Percentiles rank a stretch among this genome's conserved stretches.
Evolutionary conservation across 2,888 invertebrate genomes (phyloP).

Genomic region (Erebia epiphron): DNA sequence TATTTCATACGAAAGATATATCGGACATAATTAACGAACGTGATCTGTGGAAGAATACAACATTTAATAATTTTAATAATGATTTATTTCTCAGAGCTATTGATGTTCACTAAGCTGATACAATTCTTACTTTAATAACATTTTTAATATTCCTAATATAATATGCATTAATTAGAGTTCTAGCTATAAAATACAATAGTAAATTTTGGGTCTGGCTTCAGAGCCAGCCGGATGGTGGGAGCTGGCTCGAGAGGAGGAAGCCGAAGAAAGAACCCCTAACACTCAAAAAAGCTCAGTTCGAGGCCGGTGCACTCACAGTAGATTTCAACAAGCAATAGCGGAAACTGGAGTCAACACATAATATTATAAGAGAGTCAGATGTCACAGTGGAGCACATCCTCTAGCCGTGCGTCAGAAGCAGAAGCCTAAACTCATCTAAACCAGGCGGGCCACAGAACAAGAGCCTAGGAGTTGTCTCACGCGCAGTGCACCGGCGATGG

Average conservation of each 20-base stretch:
- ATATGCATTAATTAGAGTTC: slow-evolving; percentile 82
- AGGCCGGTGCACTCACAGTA: slow-evolving; percentile 40
- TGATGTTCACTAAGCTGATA: slow-evolving; percentile 83
- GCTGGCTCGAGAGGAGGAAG: slow-evolving; percentile 54
- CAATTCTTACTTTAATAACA: slow-evolving; percentile 81
- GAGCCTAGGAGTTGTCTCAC: slow-evolving; percentile 11
- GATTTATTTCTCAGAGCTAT: slow-evolving; percentile 81
- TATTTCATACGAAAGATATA: slow-evolving; percentile 10
- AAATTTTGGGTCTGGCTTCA: slow-evolving; percentile 67
- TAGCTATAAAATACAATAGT: slow-evolving; percentile 82
- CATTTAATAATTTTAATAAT: slow-evolving; percentile 82
- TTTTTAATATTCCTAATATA: slow-evolving; percentile 77
- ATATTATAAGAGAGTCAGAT: slow-evolving; percentile 16
- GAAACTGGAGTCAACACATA: slow-evolving; percentile 21
- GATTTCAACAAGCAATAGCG: slow-evolving; percentile 18
- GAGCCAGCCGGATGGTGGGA: slow-evolving; percentile 55
- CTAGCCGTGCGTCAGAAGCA: slow-evolving; percentile 17
- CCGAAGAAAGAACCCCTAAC: slow-evolving; percentile 50
- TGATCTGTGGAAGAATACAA: slow-evolving; percentile 64
- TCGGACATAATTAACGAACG: slow-evolving; percentile 23
- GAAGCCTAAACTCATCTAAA: slow-evolving; percentile 23
- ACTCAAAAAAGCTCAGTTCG: slow-evolving; percentile 39
- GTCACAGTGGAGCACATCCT: slow-evolving; percentile 17
- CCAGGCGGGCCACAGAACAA: slow-evolving; percentile 21
- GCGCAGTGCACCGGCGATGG: slow-evolving; percentile 43